These are phyloP conservation scores for Antennarius maculatus DNA, from an alignment of 2,797 vertebrate species.

Conservation along the genomic window DNA sequence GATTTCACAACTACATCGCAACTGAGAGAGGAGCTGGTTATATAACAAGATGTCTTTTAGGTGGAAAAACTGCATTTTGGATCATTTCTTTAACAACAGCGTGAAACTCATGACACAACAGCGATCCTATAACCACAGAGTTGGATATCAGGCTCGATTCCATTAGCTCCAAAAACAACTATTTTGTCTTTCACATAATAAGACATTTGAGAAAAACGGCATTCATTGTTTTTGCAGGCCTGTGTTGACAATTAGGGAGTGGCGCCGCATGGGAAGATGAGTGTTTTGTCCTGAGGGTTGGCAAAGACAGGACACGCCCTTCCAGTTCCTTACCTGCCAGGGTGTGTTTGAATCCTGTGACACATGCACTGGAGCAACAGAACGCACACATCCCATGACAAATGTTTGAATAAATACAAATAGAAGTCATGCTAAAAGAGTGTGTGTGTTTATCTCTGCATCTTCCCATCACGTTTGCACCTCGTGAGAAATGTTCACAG, in stretches of 20 bases:
- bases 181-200: slow-evolving; percentile 36
- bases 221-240: slow-evolving; percentile 37
- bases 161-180: slow-evolving; percentile 32
- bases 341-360: slow-evolving; percentile 64
- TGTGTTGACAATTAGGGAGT: slow-evolving; percentile 73
- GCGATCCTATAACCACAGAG: slow-evolving; percentile 23
- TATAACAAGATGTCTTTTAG: slow-evolving; percentile 40
- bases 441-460: slow-evolving; percentile 17
- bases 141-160: slow-evolving; percentile 19
- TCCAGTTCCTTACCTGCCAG: slow-evolving; percentile 64
- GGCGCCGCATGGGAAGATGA: slow-evolving; percentile 68
- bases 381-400: slow-evolving; percentile 24
- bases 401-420: slow-evolving; percentile 14
- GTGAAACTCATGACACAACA: slow-evolving; percentile 18
- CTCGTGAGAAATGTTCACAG: not conserved
- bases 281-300: slow-evolving; percentile 62
- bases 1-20: slow-evolving; percentile 53
- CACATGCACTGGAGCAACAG: not conserved
- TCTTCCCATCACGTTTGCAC: not conserved
- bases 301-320: slow-evolving; percentile 61
- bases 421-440: slow-evolving; percentile 17
- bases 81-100: not conserved
- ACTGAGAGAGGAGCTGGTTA: slow-evolving; percentile 43
- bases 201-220: slow-evolving; percentile 53
- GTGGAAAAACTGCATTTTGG: slow-evolving; percentile 17